A percentile compares a stretch with the other conserved stretches of the same genome.
Evolutionary conservation across 2,888 invertebrate species (phyloP).

Genomic region (Disparrhopalites patrizii): DNA sequence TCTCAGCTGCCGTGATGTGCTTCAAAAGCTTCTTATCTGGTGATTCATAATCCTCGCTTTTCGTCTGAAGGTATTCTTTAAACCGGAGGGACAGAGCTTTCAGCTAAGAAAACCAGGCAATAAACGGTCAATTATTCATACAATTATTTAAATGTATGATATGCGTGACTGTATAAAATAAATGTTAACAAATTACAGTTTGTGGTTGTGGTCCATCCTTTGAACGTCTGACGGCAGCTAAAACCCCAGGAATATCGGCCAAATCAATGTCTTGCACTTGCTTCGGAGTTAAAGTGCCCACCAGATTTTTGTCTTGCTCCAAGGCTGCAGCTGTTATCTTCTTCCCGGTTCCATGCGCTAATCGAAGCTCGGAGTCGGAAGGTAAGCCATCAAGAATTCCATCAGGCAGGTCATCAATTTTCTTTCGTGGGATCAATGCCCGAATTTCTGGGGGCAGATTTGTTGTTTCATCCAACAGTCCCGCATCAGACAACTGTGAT

Average conservation of each 20-base stretch:
- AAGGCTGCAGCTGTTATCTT: conserved; percentile 32
- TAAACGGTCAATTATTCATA: not conserved
- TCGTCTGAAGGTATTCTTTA: conserved; percentile 41
- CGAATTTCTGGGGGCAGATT: conserved; percentile 41
- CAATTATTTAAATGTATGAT: not conserved
- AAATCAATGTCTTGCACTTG: conserved; percentile 40
- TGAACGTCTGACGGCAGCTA: conserved; percentile 39
- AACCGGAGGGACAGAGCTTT: conserved; percentile 41
- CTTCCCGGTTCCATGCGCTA: conserved; percentile 36
- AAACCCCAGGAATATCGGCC: conserved; percentile 42
- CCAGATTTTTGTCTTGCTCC: conserved; percentile 34
- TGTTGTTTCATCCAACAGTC: conserved; percentile 30
- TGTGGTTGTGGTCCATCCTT: conserved; percentile 45
- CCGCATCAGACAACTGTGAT: conserved; percentile 34
- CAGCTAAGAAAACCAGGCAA: conserved; percentile 27
- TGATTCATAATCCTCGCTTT: conserved; percentile 41
- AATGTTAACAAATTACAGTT: conserved; percentile 29
- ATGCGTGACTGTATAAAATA: not conserved
- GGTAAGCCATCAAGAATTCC: conserved; percentile 38
- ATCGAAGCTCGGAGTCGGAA: conserved; percentile 39
- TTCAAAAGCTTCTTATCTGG: conserved; percentile 44
- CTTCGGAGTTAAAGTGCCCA: conserved; percentile 43
- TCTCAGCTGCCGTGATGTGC: conserved; percentile 42
- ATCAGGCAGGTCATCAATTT: conserved; percentile 3
- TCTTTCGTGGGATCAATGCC: conserved; percentile 32